Evolutionary conservation across 2,888 invertebrate species (phyloP), one percentile per base, ranked within the genome.

Genomic region (Ochlodes sylvanus): DNA sequence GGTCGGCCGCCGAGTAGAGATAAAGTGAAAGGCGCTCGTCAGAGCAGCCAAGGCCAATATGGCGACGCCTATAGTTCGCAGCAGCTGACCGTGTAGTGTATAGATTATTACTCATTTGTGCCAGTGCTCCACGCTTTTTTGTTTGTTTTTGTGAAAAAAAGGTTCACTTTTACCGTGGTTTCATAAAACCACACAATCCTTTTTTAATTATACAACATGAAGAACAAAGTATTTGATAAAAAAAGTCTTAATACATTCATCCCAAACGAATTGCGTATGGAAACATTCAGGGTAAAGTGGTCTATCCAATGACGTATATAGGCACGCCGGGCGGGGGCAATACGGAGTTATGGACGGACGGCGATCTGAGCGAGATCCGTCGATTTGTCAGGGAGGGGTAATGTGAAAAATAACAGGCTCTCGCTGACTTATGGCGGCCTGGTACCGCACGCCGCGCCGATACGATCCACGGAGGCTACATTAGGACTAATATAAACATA

Each of bases 321-420:
- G 52, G 34, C 32, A 66, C 50, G 27, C 38, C 10, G 38, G 10
- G 10, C 10, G 38, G 38, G 10, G 66, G 58, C 52, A 41, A 60
- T 58, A 47, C 47, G 15, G 17, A 47, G 47, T 47, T 17, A 60
- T 44, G 66, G 60, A 34, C 65, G 58, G 38, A 50, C 54, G 56
- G 56, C 62, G 56, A 69, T 66, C 62, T 62, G 58, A 34, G 17
- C 66, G 21, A 47, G 50, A 54, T 63, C 58, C 57, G 17, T 57
- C 66, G 58, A 66, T 70, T 58, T 62, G 60, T 60, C 60, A 60
- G 34, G 52, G 21, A 58, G 41, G n/a, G 54, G 60, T 41, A 61
- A 61, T 52, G 66, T 73, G 73, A 73, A 70, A 72, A 72, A 73
- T 73, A 60, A 62, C 69, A 50, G 73, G 61, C 17, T 68, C 61